A percentile compares a stretch with the other conserved stretches of the same genome.
These are phyloP conservation scores for Myotis davidii DNA, from an alignment of 2,113 vertebrate species.

Conservation along the genomic window DNA sequence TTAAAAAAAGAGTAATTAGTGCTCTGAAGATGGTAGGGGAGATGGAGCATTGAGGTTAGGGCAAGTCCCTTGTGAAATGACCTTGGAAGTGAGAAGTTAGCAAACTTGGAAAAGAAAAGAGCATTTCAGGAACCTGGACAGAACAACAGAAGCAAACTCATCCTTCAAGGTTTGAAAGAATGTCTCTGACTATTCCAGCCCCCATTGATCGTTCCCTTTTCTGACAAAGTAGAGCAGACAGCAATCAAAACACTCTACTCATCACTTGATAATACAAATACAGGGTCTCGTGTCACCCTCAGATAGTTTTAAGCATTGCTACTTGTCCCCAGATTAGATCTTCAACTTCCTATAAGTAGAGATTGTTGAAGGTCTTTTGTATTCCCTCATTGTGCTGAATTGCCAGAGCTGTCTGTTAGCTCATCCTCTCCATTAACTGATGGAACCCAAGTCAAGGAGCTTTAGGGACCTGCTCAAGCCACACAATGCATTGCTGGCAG, in stretches of 20 bases:
- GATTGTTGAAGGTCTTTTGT: not conserved
- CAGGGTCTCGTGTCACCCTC: not conserved
- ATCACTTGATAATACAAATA: not conserved
- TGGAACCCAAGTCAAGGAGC: not conserved
- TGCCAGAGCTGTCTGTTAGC: not conserved
- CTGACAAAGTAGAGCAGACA: not conserved
- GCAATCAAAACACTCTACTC: not conserved
- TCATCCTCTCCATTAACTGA: not conserved
- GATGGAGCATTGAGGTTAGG: not conserved
- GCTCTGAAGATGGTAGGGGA: not conserved
- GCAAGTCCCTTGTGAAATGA: not conserved
- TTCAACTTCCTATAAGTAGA: not conserved
- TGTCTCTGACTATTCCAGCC: not conserved
- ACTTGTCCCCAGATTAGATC: not conserved
- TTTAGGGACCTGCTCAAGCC: not conserved
- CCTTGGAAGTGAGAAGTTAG: not conserved
- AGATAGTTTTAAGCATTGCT: not conserved
- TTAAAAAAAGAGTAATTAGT: not conserved
- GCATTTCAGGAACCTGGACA: not conserved
- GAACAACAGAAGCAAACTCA: not conserved
- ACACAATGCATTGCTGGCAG: not conserved
- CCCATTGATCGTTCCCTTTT: not conserved
- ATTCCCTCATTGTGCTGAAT: not conserved
- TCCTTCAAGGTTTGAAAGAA: not conserved
- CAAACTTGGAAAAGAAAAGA: not conserved